Base-by-base conservation (phyloP, 2,888 invertebrate species). In the Gnatocerus cornutus region DNA sequence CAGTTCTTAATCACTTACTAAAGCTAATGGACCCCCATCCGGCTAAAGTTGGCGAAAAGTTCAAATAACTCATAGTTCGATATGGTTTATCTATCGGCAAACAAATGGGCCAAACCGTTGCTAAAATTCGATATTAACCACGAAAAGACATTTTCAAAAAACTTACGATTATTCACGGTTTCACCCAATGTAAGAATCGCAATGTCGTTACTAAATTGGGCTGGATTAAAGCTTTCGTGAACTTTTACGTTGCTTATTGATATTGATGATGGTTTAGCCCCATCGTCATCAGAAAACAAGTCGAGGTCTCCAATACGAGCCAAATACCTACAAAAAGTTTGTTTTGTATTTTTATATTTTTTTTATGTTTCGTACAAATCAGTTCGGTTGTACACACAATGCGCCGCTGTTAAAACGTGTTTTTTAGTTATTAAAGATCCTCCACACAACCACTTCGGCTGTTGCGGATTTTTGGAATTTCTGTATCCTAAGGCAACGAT, bases 301-400 rank as follows among this genome's bases (percentile, higher is more conserved):
- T 94, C 91, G 77, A 94, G 88, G 77, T 95, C 95, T 0, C 95
- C 96, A 0, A 96, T 82, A 0, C 95, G 89, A 0, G 91, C 92
- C 1, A 92, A 72, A 73, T 88, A 88, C 39, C 92, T 92, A 82
- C 73, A 53, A 33, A 9, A 33, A 9, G 2, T 33, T 33, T n/a
- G 6, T 7, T 33, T 33, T 9, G 1, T n/a, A 4, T 33, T 33
- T 1, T 9, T 7, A 9, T 5, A 7, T 7, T 29, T 4, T n/a
- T 33, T 33, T 33, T 33, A 6, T 33, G 2, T 14, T 67, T 87
- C 89, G 88, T 79, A 92, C 88, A 92, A 83, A 75, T 89, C 89
- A 7, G 83, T 80, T 63, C 89, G 86, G 16, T 87, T 87, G 76
- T 88, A 83, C 1, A 93, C 90, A 81, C 94, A 94, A 80, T 94